These are phyloP conservation scores for Bolborhynchus lineola DNA, from an alignment of 2,113 vertebrate genomes.

Conservation along the genomic window DNA sequence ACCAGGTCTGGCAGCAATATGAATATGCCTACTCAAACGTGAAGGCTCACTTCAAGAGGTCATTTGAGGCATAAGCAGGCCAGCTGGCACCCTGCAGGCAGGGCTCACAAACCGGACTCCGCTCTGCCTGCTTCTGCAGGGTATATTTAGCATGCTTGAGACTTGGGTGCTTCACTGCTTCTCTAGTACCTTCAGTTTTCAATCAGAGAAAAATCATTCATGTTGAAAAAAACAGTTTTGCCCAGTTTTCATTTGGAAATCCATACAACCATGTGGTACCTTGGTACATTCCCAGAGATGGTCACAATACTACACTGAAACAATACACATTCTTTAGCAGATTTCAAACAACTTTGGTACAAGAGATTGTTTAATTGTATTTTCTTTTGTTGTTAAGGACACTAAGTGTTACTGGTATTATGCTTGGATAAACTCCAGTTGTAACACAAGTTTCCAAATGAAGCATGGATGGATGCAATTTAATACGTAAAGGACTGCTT, in stretches of 20 bases:
- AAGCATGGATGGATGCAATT: background rate
- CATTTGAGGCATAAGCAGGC: background rate
- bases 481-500: background rate
- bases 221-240: background rate
- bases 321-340: background rate
- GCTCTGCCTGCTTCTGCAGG: background rate
- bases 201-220: background rate
- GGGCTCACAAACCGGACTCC: background rate
- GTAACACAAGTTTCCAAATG: slow-evolving; percentile 14
- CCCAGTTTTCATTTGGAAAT: background rate
- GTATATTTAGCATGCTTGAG: background rate
- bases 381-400: slow-evolving; percentile 36
- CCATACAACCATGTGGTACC: rapidly evolving
- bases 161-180: background rate
- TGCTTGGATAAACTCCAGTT: background rate
- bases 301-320: background rate
- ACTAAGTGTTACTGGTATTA: background rate
- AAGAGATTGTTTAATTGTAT: slow-evolving; percentile 10
- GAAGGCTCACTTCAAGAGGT: background rate
- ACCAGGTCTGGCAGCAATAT: background rate
- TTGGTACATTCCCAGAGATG: background rate
- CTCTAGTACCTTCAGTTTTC: background rate
- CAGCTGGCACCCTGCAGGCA: background rate
- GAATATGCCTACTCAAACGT: background rate
- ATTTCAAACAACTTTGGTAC: background rate